A percentile compares a stretch with the other conserved stretches of the same genome.
Conservation (phyloP, 2,888 invertebrate species). For the Abrostola tripartita region DNA sequence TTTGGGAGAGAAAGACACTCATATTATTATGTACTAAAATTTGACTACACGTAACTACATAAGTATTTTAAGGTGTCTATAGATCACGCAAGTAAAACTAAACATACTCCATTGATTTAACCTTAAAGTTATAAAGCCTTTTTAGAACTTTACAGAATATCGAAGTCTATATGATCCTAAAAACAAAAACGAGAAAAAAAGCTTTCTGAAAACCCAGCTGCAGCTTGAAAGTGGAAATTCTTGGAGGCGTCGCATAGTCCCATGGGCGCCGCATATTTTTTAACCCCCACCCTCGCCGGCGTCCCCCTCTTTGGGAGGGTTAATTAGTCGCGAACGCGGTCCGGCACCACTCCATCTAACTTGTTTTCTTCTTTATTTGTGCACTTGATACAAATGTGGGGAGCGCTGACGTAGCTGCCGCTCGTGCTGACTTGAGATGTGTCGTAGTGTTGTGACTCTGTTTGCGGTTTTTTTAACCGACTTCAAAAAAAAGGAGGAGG, state of each 20-base stretch:
- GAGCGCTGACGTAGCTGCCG: slow-evolving; percentile 56
- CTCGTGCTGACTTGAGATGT: slow-evolving; percentile 44
- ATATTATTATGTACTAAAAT: too few species aligned
- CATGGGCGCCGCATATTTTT: slow-evolving; percentile 82
- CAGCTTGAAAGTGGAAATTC: slow-evolving; percentile 67
- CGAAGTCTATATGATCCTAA: neutral
- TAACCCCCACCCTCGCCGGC: slow-evolving; percentile 62
- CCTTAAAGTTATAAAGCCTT: too few species aligned
- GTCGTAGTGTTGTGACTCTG: slow-evolving; percentile 11
- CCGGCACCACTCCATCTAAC: slow-evolving; percentile 86
- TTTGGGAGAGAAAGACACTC: too few species aligned
- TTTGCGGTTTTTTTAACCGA: neutral
- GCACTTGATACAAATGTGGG: slow-evolving; percentile 86
- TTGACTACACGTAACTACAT: too few species aligned
- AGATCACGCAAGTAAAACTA: too few species aligned
- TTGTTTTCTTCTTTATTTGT: slow-evolving; percentile 87
- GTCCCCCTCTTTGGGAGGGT: slow-evolving; percentile 72
- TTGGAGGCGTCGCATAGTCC: slow-evolving; percentile 71
- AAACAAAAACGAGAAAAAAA: slow-evolving; percentile 9
- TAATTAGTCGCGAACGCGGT: slow-evolving; percentile 88
- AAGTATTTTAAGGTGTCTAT: too few species aligned
- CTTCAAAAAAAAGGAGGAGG: too few species aligned
- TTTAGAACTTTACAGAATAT: too few species aligned
- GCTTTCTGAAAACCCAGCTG: slow-evolving; percentile 42
- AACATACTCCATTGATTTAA: too few species aligned